These are phyloP conservation scores for Hyalella azteca DNA, from an alignment of 2,888 invertebrate species.

Conservation along the genomic window DNA sequence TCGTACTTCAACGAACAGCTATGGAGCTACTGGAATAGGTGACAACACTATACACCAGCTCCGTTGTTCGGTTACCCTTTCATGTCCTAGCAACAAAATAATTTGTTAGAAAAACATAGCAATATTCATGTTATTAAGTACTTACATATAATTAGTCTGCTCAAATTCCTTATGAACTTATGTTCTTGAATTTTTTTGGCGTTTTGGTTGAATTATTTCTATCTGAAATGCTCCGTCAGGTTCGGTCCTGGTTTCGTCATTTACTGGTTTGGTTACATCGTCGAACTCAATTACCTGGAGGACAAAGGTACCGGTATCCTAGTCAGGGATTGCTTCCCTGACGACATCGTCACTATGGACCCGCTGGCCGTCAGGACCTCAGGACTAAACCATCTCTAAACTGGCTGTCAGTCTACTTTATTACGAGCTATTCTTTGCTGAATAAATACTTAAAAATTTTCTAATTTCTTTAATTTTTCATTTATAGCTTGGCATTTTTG, in stretches of 20 bases:
- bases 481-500: too few species aligned
- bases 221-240: constrained; percentile 63
- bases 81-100: too few species aligned
- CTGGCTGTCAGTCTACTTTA: too few species aligned
- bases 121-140: too few species aligned
- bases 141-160: too few species aligned
- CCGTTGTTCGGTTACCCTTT: neutral
- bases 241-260: constrained; percentile 94
- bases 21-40: constrained; percentile 86
- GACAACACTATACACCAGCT: constrained; percentile 1
- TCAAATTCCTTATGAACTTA: neutral
- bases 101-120: too few species aligned
- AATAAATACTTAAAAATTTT: too few species aligned
- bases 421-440: too few species aligned
- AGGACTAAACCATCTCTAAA: too few species aligned
- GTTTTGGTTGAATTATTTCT: neutral
- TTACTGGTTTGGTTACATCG: constrained; percentile 87
- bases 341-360: constrained; percentile 49
- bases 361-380: constrained; percentile 33
- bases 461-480: too few species aligned
- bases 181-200: neutral
- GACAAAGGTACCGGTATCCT: constrained; percentile 58
- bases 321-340: constrained; percentile 46
- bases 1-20: constrained; percentile 84
- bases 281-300: constrained; percentile 62